These are phyloP conservation scores for Clarias batrachus DNA, from an alignment of 2,113 vertebrate species.

Conservation along the genomic window DNA sequence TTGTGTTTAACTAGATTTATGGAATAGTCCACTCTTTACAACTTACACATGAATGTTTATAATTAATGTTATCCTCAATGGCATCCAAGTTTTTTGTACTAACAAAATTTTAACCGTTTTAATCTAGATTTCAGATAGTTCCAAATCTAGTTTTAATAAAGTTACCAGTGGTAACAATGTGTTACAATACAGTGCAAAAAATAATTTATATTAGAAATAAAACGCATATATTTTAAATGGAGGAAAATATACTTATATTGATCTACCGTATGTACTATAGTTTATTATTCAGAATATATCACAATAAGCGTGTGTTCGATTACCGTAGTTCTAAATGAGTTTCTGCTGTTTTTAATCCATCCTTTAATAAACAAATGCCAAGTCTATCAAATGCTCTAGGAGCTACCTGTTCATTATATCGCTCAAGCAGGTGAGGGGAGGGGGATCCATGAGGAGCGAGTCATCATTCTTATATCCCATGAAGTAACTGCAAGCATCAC, in stretches of 20 bases:
- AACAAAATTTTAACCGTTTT: background rate
- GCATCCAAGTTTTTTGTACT: background rate
- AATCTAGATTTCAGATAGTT: background rate
- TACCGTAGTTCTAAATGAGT: background rate
- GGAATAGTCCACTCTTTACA: background rate
- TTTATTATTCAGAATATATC: background rate
- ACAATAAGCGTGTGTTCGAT: background rate
- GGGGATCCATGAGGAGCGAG: background rate
- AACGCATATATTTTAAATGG: background rate
- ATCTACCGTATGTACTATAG: background rate
- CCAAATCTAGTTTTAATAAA: background rate
- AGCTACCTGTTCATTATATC: slow-evolving; percentile 5
- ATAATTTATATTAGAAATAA: background rate
- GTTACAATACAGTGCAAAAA: too few relatives aligned
- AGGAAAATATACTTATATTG: background rate
- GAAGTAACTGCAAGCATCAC: slow-evolving; percentile 55
- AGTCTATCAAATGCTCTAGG: background rate
- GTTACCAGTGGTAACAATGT: too few relatives aligned
- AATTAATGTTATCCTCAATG: background rate
- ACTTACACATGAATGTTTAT: background rate
- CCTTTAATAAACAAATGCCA: background rate
- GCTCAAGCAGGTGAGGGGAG: background rate
- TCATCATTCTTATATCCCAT: slow-evolving; percentile 32
- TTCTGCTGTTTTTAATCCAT: background rate
- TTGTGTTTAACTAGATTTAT: too few relatives aligned